phyloP scores from a whole-genome alignment of 23 tunicate species.

The Trididemnum miniatum region DNA sequence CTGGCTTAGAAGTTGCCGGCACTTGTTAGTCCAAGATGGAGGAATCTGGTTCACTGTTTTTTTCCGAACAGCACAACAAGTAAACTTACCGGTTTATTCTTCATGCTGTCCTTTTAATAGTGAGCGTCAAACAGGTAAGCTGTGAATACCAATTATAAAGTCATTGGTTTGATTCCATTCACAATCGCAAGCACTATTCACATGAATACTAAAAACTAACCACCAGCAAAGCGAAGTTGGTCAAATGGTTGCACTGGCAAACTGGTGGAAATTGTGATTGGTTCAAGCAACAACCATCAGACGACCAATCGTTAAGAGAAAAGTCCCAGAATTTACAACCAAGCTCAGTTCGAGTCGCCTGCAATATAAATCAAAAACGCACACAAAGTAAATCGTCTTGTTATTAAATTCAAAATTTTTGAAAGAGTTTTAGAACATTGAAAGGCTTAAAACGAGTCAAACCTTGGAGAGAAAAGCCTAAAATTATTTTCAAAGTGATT shows the following conservation, averaged over 20 bases:
- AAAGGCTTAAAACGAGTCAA: too few species aligned
- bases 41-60: neutral
- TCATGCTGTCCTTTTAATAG: too few species aligned
- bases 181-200: too few species aligned
- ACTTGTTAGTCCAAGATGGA: neutral
- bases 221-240: slow-evolving; percentile 59
- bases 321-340: slow-evolving; percentile 47
- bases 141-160: neutral
- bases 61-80: too few species aligned
- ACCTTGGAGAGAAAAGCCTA: too few species aligned
- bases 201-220: slow-evolving; percentile 47
- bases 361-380: neutral
- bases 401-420: neutral
- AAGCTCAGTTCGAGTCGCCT: slow-evolving; percentile 34
- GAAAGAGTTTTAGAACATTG: neutral
- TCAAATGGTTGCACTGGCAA: slow-evolving; percentile 63
- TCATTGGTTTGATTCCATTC: too few species aligned
- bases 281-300: slow-evolving; percentile 58
- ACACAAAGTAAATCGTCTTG: too few species aligned
- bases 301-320: slow-evolving; percentile 27
- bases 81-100: too few species aligned
- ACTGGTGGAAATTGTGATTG: slow-evolving; percentile 41
- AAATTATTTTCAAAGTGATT: too few species aligned
- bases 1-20: too few species aligned
- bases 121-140: neutral